Evolutionary conservation across 2,888 invertebrate species (phyloP), one percentile per base, ranked within the genome.

Genomic region (Pollenia angustigena): DNA sequence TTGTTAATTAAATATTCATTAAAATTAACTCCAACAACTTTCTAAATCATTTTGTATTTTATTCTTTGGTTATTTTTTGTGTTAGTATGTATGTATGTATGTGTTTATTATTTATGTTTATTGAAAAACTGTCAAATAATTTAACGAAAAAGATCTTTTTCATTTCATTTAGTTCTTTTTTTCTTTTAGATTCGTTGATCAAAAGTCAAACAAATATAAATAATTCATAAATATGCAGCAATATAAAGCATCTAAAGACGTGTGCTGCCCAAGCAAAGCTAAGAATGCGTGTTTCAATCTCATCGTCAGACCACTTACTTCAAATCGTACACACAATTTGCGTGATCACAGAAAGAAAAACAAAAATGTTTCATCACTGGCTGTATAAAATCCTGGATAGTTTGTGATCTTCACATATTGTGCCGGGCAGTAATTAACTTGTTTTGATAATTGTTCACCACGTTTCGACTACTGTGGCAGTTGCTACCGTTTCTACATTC

Each of bases 391-490:
- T n/a, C 64, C 66, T 68, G 52, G 52, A 84, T 58, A 72, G 66
- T 79, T 79, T 72, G 58, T 66, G 79, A 68, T 68, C 84, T 60
- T 72, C 60, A 18, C 18, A 74, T 84, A 58, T 66, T 78, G 79
- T 84, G 79, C 79, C 71, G 66, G 72, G 78, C 78, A 74, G 89
- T 90, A 91, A 90, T 90, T 90, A 91, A 91, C 91, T 91, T 91
- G 91, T 91, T 91, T 89, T 90, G 89, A 91, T 91, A 91, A 91
- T 91, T 91, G 91, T 89, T 90, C 88, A 90, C 90, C 84, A 84
- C 78, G 74, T 79, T 58, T 79, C 58, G 72, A 79, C 84, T 79
- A 79, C 90, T 89, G 84, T 66, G 58, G 84, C 72, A 79, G 84
- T 84, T 66, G 78, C 84, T 84, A 84, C 84, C 44, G 84, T 72